Evolutionary conservation across 2,113 vertebrate species (phyloP).

Genomic region (Cheirogaleus medius): DNA sequence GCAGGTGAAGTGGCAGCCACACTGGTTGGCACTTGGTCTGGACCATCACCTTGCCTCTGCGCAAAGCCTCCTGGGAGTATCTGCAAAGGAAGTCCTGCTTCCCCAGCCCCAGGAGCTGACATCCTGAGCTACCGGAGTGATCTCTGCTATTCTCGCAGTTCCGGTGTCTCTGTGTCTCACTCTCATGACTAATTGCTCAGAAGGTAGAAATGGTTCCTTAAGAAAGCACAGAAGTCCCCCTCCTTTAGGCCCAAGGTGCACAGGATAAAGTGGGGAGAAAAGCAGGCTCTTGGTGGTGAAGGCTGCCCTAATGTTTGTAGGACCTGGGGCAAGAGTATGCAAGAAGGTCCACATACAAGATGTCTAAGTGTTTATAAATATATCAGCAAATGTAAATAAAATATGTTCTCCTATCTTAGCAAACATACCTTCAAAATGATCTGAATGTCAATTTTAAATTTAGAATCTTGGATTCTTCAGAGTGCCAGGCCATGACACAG

Average conservation of each 20-base stretch:
- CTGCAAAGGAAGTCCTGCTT: neutral
- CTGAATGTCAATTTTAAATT: neutral
- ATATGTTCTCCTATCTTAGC: neutral
- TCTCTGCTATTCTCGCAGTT: neutral
- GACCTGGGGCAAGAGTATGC: neutral
- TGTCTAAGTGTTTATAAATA: neutral
- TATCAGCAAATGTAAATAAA: neutral
- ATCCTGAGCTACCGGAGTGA: neutral
- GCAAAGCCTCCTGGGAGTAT: conserved; percentile 22
- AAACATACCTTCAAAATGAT: neutral
- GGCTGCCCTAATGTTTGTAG: neutral
- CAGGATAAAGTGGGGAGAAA: neutral
- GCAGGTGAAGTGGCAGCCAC: neutral
- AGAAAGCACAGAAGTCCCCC: neutral
- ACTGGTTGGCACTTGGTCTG: neutral
- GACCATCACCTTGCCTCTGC: neutral
- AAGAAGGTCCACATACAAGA: neutral
- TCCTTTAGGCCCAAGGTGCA: neutral
- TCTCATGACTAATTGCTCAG: neutral
- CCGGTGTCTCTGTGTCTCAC: neutral
- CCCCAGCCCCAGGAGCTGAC: neutral
- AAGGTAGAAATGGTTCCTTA: neutral
- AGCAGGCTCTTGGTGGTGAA: neutral
- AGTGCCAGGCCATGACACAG: neutral
- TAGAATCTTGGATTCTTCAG: neutral